These are phyloP conservation scores for Trididemnum nubilum DNA, from an alignment of 23 tunicate species.

Conservation along the genomic window DNA sequence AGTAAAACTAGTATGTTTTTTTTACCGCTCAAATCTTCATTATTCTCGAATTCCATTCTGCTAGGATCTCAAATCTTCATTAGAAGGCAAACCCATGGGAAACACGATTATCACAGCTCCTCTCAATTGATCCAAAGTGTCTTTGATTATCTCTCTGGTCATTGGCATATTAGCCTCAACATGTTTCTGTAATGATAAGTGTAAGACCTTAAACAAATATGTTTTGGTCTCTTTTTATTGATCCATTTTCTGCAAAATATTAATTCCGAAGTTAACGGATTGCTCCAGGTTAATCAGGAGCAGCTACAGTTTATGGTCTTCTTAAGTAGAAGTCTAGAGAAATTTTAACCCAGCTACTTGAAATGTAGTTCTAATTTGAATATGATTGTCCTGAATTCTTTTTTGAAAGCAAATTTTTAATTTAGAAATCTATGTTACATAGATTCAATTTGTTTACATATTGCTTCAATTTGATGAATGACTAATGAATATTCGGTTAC, in stretches of 20 bases:
- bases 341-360: no score
- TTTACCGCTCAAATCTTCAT: constrained; percentile 87
- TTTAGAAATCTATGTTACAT: no score
- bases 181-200: constrained; percentile 80
- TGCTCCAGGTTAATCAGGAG: not conserved
- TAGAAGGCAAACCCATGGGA: constrained; percentile 98
- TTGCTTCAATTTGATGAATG: no score
- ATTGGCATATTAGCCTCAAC: constrained; percentile 70
- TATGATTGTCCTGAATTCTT: no score
- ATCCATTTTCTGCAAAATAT: not conserved
- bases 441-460: no score
- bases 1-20: no score
- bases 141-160: constrained; percentile 79
- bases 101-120: constrained; percentile 97
- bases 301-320: no score
- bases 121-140: constrained; percentile 65
- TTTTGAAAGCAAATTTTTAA: no score
- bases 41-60: constrained; percentile 78
- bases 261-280: not conserved
- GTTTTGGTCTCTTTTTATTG: not conserved
- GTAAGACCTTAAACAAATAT: no score
- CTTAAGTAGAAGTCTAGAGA: no score
- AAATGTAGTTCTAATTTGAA: no score
- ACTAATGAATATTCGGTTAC: no score
- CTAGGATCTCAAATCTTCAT: constrained; percentile 98